Base-by-base conservation (phyloP, 2,888 invertebrate genomes). In the Tinea pellionella region DNA sequence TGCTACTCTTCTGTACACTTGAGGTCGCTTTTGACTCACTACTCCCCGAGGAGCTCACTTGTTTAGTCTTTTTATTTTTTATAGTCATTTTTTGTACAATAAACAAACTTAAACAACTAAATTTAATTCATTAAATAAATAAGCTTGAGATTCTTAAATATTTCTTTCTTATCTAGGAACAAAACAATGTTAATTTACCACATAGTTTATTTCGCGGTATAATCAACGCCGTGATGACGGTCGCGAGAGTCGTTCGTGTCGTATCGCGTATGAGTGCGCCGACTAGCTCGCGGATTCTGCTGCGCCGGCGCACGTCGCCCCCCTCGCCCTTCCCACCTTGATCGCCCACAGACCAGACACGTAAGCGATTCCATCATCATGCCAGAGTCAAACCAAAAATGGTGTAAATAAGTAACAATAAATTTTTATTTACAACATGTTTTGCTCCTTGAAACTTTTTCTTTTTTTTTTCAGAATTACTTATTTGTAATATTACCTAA, bases 21-120 rank as follows among this genome's bases (percentile, higher is more conserved):
- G 77, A 86, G 67, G 85, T 82, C 30, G 81, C 82, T 12, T 57
- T 51, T n/a, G 47, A 51, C 11, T 55, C 32, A 80, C 81, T 80
- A 63, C 73, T 75, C 63, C 73, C 75, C 59, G 81, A 73, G 56
- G 78, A 70, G 61, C 73, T 76, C 78, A 80, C 82, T 71, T 83
- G 78, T 65, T 87, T 87, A 86, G 82, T 86, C 83, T 88, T 88
- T 87, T 88, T 88, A 76, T 86, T 87, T 82, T 88, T 88, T 73
- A 88, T 86, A 68, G 88, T 87, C 88, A 88, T 88, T 82, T 84
- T 87, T 7, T 53, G 15, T 24, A 53, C 53, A 53, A 53, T 24
- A 53, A 53, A 47, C 18, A 47, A 24, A 53, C 53, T 3, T 53
- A 24, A 16, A 11, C 3, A 15, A 47, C 18, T 16, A 47, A 47